Conservation (phyloP, 92 coral and sea anemone species). For the Zoanthus sociatus region DNA sequence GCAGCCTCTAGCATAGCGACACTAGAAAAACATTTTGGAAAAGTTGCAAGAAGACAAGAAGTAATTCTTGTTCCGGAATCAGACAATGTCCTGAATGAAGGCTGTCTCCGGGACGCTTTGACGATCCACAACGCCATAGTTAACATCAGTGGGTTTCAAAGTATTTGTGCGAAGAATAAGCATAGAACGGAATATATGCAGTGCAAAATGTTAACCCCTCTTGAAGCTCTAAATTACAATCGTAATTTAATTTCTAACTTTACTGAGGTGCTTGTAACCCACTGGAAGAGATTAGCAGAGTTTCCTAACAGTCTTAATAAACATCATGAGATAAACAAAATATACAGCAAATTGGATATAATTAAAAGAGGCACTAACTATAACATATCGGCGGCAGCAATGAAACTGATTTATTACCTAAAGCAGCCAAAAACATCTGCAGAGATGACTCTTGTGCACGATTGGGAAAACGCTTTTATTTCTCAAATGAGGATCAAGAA, state of each 20-base stretch:
- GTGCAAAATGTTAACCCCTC: conserved; percentile 66
- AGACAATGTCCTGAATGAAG: conserved; percentile 52
- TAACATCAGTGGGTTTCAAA: conserved; percentile 49
- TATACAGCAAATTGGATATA: conserved; percentile 39
- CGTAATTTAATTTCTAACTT: conserved; percentile 21
- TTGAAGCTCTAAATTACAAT: conserved; percentile 55
- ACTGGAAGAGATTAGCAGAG: conserved; percentile 34
- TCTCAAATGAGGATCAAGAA: conserved; percentile 45
- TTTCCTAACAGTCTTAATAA: conserved; percentile 63
- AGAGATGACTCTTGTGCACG: neutral
- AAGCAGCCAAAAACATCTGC: conserved; percentile 48
- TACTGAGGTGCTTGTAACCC: conserved; percentile 31
- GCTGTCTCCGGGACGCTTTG: conserved; percentile 63
- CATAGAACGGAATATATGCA: neutral
- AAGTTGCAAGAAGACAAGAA: conserved; percentile 42
- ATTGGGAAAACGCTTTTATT: conserved; percentile 65
- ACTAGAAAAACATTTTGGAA: conserved; percentile 35
- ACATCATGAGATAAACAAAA: conserved; percentile 40
- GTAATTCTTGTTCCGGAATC: conserved; percentile 49
- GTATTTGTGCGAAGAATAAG: conserved; percentile 43
- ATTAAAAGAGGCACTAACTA: neutral
- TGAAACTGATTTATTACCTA: conserved; percentile 64
- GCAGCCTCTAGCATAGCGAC: conserved; percentile 30
- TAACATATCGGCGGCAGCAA: conserved; percentile 59
- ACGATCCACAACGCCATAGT: conserved; percentile 47